phyloP scores from a whole-genome alignment of 2,113 vertebrate genomes.

The Hemicordylus capensis region DNA sequence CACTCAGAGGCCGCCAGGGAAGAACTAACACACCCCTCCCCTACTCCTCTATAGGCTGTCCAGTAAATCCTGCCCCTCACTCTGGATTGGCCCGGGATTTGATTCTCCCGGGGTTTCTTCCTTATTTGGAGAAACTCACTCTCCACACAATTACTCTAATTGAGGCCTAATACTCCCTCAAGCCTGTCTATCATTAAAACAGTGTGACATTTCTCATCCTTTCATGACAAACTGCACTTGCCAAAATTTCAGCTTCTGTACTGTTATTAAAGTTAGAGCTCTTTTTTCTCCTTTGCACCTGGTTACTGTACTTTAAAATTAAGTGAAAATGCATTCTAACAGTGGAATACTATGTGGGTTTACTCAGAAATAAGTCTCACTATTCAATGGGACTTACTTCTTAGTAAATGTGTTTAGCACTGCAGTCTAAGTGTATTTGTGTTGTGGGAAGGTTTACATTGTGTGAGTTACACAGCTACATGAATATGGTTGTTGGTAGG shows the following conservation, averaged over 20 bases:
- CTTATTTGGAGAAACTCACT: too few species aligned
- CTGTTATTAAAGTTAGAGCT: not conserved
- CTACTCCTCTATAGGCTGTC: too few species aligned
- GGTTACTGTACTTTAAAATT: not conserved
- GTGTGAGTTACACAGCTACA: not conserved
- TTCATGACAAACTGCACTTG: not conserved
- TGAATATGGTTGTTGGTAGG: not conserved
- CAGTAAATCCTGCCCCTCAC: too few species aligned
- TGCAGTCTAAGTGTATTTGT: not conserved
- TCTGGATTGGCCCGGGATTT: too few species aligned
- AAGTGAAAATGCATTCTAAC: not conserved
- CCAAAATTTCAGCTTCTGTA: not conserved
- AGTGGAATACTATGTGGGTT: not conserved
- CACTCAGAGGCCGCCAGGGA: too few species aligned
- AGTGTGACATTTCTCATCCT: not conserved
- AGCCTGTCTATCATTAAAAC: too few species aligned
- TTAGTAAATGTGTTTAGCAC: not conserved
- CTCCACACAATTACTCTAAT: too few species aligned
- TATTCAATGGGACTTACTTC: not conserved
- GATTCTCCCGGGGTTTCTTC: too few species aligned
- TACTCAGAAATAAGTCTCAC: not conserved
- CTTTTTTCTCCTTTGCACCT: not conserved
- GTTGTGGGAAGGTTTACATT: not conserved
- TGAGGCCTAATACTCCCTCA: too few species aligned
- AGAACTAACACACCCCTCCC: too few species aligned